A percentile compares a stretch with the other conserved stretches of the same genome.
Evolutionary conservation across 2,797 vertebrate species (phyloP).

Genomic region (Darevskia nairensis): DNA sequence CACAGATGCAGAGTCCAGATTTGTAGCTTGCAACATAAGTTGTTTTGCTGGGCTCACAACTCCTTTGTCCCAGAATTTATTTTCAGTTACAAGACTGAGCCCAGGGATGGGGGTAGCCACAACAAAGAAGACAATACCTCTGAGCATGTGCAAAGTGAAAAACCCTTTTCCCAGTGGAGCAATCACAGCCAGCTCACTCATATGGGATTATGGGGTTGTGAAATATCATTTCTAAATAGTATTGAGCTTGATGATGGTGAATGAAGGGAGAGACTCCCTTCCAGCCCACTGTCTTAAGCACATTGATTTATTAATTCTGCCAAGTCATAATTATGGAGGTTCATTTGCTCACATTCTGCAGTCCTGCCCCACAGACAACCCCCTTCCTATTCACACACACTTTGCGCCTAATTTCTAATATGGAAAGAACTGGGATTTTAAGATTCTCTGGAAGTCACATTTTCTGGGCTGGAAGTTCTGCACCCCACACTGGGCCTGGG

Average conservation of each 20-base stretch:
- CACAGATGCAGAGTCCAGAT: background rate
- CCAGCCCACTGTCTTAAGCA: background rate
- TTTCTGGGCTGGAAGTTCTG: background rate
- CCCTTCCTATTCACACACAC: background rate
- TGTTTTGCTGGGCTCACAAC: background rate
- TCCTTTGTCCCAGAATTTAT: background rate
- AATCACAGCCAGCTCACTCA: background rate
- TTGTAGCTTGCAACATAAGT: too few species aligned
- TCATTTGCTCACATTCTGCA: background rate
- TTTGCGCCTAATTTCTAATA: background rate
- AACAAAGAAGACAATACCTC: background rate
- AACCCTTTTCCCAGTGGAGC: background rate
- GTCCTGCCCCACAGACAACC: background rate
- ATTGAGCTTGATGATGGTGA: too few species aligned
- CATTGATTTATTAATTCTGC: background rate
- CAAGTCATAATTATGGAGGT: background rate
- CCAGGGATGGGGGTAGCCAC: too few species aligned
- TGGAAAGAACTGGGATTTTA: background rate
- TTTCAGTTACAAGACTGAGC: background rate
- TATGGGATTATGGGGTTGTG: background rate
- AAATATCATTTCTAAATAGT: too few species aligned
- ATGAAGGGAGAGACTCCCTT: too few species aligned
- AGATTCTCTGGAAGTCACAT: background rate
- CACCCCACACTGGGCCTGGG: background rate
- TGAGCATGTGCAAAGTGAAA: background rate